A percentile compares a stretch with the other conserved stretches of the same genome.
phyloP scores from a whole-genome alignment of 1,140 invertebrate genomes.

The Lasioglossum albipes region DNA sequence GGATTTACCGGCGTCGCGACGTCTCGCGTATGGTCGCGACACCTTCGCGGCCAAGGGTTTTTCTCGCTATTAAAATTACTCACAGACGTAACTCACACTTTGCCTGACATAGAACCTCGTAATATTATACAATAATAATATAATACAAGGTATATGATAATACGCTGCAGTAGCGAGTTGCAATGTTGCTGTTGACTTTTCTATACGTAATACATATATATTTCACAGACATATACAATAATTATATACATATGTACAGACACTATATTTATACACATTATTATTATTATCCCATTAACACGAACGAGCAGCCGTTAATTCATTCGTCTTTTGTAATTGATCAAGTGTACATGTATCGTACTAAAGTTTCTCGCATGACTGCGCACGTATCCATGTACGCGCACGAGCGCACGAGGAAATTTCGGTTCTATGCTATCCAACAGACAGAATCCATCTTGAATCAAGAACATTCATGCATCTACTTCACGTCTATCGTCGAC shows the following conservation, averaged over 20 bases:
- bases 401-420: conserved; percentile 50
- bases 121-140: conserved; percentile 8
- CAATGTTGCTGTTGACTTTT: conserved; percentile 56
- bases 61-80: conserved; percentile 38
- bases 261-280: too few species aligned
- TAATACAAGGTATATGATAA: conserved; percentile 7
- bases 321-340: conserved; percentile 41
- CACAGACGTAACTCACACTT: conserved; percentile 56
- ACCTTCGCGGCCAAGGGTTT: conserved; percentile 1
- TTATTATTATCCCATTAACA: conserved; percentile 57
- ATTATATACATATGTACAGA: too few species aligned
- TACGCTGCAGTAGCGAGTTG: conserved; percentile 62
- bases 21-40: too few species aligned
- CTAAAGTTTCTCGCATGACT: conserved; percentile 69
- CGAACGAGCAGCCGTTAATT: conserved; percentile 33
- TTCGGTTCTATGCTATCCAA: conserved; percentile 59
- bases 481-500: conserved; percentile 78
- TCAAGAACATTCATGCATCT: conserved; percentile 49
- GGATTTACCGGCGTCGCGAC: too few species aligned
- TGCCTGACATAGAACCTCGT: conserved; percentile 73
- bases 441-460: conserved; percentile 60
- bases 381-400: conserved; percentile 67
- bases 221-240: too few species aligned
- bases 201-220: neutral
- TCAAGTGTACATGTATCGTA: conserved; percentile 26